Evolutionary conservation across 2,113 vertebrate genomes (phyloP).

Genomic region (Indri indri): DNA sequence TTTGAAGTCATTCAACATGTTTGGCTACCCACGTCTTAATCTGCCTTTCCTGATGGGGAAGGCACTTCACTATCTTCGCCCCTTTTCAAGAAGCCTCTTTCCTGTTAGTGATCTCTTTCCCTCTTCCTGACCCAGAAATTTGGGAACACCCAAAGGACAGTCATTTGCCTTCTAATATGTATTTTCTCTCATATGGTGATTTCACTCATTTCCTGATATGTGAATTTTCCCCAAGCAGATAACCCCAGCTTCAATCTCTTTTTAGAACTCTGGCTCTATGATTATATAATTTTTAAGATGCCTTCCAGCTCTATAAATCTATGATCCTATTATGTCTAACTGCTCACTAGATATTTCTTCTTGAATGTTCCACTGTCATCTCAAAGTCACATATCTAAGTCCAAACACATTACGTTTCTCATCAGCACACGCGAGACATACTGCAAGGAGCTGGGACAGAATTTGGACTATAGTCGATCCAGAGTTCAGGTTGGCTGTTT

Average conservation of each 20-base stretch:
- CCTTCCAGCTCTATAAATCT: constrained; percentile 48
- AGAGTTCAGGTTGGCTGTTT: not conserved
- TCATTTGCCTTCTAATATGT: not conserved
- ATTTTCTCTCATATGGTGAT: not conserved
- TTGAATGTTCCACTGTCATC: not conserved
- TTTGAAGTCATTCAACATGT: not conserved
- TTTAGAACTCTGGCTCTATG: constrained; percentile 28
- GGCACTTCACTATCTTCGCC: not conserved
- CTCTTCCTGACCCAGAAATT: not conserved
- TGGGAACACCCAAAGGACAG: not conserved
- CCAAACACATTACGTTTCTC: not conserved
- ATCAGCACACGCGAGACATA: not conserved
- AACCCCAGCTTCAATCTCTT: constrained; percentile 21
- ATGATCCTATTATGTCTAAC: constrained; percentile 26
- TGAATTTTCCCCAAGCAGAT: constrained; percentile 23
- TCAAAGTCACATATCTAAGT: not conserved
- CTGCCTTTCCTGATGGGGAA: no score
- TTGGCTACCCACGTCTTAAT: not conserved
- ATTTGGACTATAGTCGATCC: not conserved
- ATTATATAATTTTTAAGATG: constrained; percentile 60
- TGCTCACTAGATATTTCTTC: constrained; percentile 39
- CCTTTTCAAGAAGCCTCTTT: not conserved
- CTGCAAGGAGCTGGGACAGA: not conserved
- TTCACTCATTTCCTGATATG: not conserved
- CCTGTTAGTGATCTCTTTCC: not conserved